phyloP scores from a whole-genome alignment of 2,888 invertebrate species.

The Ormyrus nitidulus region DNA sequence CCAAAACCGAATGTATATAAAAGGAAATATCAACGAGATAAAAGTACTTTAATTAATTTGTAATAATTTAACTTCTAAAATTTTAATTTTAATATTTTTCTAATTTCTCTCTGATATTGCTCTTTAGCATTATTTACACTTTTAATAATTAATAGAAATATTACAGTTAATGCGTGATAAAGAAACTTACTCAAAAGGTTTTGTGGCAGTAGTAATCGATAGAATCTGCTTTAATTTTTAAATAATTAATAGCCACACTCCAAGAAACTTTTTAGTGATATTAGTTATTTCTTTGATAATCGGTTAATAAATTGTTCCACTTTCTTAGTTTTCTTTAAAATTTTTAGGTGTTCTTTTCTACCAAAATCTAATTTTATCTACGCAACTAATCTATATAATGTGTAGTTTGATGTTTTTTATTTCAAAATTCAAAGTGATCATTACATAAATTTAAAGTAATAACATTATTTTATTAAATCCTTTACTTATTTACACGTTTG shows the following conservation, averaged over 20 bases:
- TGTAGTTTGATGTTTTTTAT: background rate
- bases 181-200: constrained; percentile 1
- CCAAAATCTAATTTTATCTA: constrained; percentile 13
- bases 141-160: background rate
- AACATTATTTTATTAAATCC: background rate
- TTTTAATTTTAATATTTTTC: constrained; percentile 1
- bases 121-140: constrained; percentile 26
- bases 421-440: constrained; percentile 8
- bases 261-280: constrained; percentile 15
- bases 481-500: background rate
- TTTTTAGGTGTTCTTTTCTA: constrained; percentile 2
- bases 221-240: background rate
- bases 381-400: constrained; percentile 10
- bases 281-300: constrained; percentile 24
- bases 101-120: too few relatives aligned
- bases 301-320: constrained; percentile 25
- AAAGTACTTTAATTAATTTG: background rate
- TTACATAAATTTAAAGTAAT: background rate
- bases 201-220: constrained; percentile 16
- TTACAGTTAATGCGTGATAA: background rate
- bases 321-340: constrained; percentile 14
- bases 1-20: constrained; percentile 30
- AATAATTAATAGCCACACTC: constrained; percentile 37
- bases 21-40: background rate
- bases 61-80: too few relatives aligned